Percentiles rank a stretch among this genome's conserved stretches.
Conservation (phyloP, 2,113 vertebrate genomes). For the Mus spicilegus region DNA sequence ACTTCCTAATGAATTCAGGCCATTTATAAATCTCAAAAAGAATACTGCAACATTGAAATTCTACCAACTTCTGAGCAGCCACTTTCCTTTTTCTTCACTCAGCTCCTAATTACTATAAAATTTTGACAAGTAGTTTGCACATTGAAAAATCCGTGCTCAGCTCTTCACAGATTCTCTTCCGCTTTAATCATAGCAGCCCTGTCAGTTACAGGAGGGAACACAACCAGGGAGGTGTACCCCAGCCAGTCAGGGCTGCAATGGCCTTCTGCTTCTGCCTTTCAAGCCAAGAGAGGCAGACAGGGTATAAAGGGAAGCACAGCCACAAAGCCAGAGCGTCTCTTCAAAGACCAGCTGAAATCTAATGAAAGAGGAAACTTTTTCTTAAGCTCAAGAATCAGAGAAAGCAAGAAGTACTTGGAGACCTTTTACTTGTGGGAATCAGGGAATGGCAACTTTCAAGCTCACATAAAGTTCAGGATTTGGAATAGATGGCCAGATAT, state of each 20-base stretch:
- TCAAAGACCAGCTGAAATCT: constrained; percentile 44
- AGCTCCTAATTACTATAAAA: constrained; percentile 76
- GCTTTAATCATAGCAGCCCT: constrained; percentile 69
- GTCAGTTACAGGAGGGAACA: neutral
- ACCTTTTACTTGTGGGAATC: neutral
- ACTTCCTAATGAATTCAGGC: constrained; percentile 55
- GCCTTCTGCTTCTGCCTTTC: neutral
- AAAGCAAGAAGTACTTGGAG: constrained; percentile 48
- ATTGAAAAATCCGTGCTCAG: constrained; percentile 44
- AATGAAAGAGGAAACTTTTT: constrained; percentile 55
- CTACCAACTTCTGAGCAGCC: constrained; percentile 64
- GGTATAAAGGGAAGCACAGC: neutral
- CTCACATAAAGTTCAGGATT: constrained; percentile 28
- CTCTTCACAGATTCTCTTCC: constrained; percentile 26
- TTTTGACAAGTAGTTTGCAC: constrained; percentile 73
- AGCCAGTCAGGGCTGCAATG: neutral
- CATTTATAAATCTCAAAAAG: constrained; percentile 65
- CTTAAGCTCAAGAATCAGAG: constrained; percentile 49
- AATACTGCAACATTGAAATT: constrained; percentile 62
- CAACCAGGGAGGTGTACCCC: neutral
- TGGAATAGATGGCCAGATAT: neutral
- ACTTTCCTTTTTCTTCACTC: constrained; percentile 56
- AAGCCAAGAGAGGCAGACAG: constrained; percentile 28
- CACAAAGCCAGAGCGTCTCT: constrained; percentile 7
- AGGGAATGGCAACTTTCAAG: constrained; percentile 20